Base-by-base conservation (phyloP, 1,140 invertebrate species). In the Heliconius hermathena region DNA sequence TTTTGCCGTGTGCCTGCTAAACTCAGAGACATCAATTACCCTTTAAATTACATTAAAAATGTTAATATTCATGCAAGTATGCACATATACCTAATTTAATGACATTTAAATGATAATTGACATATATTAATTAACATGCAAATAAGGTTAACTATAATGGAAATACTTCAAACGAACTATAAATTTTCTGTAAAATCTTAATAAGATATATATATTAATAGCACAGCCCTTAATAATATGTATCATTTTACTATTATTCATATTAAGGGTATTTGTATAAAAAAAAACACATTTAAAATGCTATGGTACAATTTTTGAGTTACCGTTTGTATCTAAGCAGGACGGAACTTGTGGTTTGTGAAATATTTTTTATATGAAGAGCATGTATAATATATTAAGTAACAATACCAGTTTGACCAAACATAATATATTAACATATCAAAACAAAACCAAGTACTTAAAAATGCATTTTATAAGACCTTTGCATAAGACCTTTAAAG, bases 321-420 rank as follows among this genome's bases (percentile, higher is more conserved):
- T 71, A 79, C 78, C 78, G 73, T 72, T 79, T 60, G 76, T 73
- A 60, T 75, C 49, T 18, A 38, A 79, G 78, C 49, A 79, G 73
- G 78, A 76, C 78, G 78, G 74, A 71, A 74, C 60, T 71, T 46
- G 73, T 74, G 41, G 60, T 13, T 49, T 76, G 60, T 76, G 13
- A 66, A 26, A 29, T 66, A 66, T 13, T 60, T 60, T 60, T 20
- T 60, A 60, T 60, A 60, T 60, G 54, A 60, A 60, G 54, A 60
- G 22, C 60, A 8, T 26, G 29, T 66, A 29, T n/a, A n/a, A n/a
- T n/a, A n/a, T 66, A 29, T 66, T 22, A 57, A 57, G 54, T 57
- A 66, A 66, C 60, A 66, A 66, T 29, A 29, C 60, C 60, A 66
- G 26, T 66, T 66, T 66, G 60, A 66, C 60, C 60, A 66, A 66